Evolutionary conservation across 2,888 invertebrate species (phyloP), one percentile per base, ranked within the genome.

Genomic region (Acronicta psi): DNA sequence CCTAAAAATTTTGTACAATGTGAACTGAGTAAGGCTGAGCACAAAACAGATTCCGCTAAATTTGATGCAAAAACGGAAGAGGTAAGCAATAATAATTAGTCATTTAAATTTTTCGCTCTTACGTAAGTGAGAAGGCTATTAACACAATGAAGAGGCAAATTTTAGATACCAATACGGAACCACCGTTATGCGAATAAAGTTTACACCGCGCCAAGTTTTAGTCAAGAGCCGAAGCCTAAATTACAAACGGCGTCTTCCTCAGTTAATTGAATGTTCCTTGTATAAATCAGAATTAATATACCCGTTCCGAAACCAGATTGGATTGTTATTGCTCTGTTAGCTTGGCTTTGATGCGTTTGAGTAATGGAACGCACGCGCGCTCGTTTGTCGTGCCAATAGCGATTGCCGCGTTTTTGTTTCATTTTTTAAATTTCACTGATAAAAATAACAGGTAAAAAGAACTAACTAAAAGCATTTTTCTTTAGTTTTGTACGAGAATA

Each of bases 221-320:
- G 73, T 73, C 67, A 69, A 52, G 60, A 75, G 65, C 51, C 61
- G 50, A 67, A 55, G 70, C 69, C 79, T 65, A 80, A 80, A 83
- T 85, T 77, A 87, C 79, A 81, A 86, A 83, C 73, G 81, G 79
- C 74, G 73, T 83, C 81, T 83, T 84, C 79, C 80, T 75, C 71
- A 79, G 83, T 79, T 91, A 92, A 92, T 92, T 91, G 89, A 90
- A 91, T 82, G 87, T 81, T 79, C 75, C 73, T 73, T 51, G 65
- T 74, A 83, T 88, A 89, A 89, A 89, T 90, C 84, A 84, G 75
- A 80, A 79, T 80, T 86, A 85, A 88, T 89, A 87, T 81, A 83
- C 79, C 75, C 75, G 76, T 78, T 81, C 82, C 59, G 73, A 79
- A 79, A 73, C 77, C 64, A 77, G 77, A 83, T 84, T 75, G 79